Conservation (phyloP, 2,888 invertebrate genomes). For the Tricholauxania praeusta region DNA sequence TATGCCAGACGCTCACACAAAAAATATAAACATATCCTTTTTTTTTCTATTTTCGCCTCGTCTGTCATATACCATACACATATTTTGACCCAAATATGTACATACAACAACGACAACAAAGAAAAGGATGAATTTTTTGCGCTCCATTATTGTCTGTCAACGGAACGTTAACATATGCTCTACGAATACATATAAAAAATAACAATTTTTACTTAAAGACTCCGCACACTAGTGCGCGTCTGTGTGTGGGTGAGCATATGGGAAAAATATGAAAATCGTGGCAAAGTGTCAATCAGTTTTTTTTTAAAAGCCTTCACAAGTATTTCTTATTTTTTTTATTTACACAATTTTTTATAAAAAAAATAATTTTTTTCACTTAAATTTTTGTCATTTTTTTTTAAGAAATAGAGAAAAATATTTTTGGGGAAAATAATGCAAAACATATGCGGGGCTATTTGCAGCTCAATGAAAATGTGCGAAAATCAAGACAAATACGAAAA, state of each 20-base stretch:
- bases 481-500: too few relatives aligned
- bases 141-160: conserved; percentile 60
- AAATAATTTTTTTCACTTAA: conserved; percentile 56
- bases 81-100: conserved; percentile 22
- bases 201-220: conserved; percentile 10
- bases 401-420: too few relatives aligned
- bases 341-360: conserved; percentile 47
- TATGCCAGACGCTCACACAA: conserved; percentile 28
- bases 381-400: too few relatives aligned
- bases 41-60: not conserved
- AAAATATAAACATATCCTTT: not conserved
- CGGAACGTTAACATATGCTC: conserved; percentile 58
- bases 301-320: conserved; percentile 22
- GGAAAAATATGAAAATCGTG: conserved; percentile 2
- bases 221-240: not conserved
- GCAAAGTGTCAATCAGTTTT: conserved; percentile 27
- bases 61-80: not conserved
- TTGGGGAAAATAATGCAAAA: too few relatives aligned
- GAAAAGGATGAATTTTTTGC: conserved; percentile 30
- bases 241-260: not conserved
- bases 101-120: not conserved
- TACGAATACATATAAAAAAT: conserved; percentile 19
- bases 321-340: conserved; percentile 44
- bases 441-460: too few relatives aligned
- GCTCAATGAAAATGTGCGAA: too few relatives aligned